Base-by-base conservation (phyloP, 2,888 invertebrate genomes). In the Caenorhabditis japonica region DNA sequence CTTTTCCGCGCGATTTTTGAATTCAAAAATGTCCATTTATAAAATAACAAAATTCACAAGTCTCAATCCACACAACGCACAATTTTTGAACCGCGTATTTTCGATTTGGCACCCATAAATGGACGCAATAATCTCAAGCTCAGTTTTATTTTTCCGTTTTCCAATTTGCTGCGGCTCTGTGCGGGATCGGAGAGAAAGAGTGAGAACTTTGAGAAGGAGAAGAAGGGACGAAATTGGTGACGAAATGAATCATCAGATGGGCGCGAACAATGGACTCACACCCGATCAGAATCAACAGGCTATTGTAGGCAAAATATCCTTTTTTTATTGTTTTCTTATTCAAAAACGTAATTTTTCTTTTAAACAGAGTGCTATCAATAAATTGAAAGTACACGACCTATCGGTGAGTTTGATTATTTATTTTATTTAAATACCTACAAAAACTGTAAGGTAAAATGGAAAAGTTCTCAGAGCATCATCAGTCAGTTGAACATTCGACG, bases 1-100 rank as follows among this genome's bases (percentile, higher is more conserved):
- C 59, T 59, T 59, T 59, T 59, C 59, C 59, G 59, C 59, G 59
- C 59, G 59, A 15, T 38, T 13, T 15, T 19, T 36, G 25, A n/a
- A n/a, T n/a, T n/a, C 15, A 41, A 41, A 17, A 41, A 41, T 41
- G 15, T 17, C 13, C 13, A 23, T 43, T 21, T 13, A 12, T 12
- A 38, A 38, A 38, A 38, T n/a, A 10, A 38, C 15, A 12, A 38
- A 27, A 17, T 25, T 7, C 41, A 17, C 30, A 55, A 43, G 27
- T 43, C 19, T 8, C 33, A 47, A 41, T 59, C 59, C 59, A 49
- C 59, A 59, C 59, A 17, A 23, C 7, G 47, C 49, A 49, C 49
- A n/a, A n/a, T n/a, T 59, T 59, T 59, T 25, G 38, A 23, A 56
- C 13, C 23, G 43, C 38, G 21, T 36, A n/a, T n/a, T 52, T 17